A percentile compares a stretch with the other conserved stretches of the same genome.
Evolutionary conservation across 2,797 vertebrate species (phyloP).

Genomic region (Cirrhinus mrigala): DNA sequence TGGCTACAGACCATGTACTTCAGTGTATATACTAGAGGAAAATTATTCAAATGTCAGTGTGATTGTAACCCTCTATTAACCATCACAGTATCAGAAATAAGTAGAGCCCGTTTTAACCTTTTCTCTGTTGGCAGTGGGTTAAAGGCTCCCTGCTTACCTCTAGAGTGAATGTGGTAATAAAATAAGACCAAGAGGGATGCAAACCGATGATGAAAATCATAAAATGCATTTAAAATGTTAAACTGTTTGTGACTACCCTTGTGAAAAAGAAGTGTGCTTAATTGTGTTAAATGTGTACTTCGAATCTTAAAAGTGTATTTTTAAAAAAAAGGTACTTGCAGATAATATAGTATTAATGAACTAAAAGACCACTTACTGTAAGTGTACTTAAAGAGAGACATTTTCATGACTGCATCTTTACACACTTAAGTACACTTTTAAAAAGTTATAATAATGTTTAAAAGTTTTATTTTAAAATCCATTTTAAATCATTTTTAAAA

Average conservation of each 20-base stretch:
- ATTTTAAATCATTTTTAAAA: not conserved
- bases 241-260: not conserved
- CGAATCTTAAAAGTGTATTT: not conserved
- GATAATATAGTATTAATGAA: not conserved
- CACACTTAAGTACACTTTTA: slow-evolving; percentile 1
- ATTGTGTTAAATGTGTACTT: not conserved
- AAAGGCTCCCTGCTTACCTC: not conserved
- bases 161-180: not conserved
- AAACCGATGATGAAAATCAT: not conserved
- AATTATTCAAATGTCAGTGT: slow-evolving; percentile 14
- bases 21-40: slow-evolving; percentile 30
- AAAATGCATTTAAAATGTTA: not conserved
- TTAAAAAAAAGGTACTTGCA: not conserved
- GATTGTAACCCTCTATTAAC: slow-evolving; percentile 18
- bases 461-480: not conserved
- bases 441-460: not conserved
- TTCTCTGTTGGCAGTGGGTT: slow-evolving; percentile 1
- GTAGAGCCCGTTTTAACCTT: not conserved
- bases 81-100: slow-evolving; percentile 13
- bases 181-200: not conserved
- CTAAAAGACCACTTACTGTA: not conserved
- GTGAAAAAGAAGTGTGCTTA: slow-evolving; percentile 13
- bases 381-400: slow-evolving; percentile 1
- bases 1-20: not conserved
- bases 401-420: not conserved